Conservation (phyloP, 53 echinoderm and acorn worm genomes). For the Crossaster papposus region DNA sequence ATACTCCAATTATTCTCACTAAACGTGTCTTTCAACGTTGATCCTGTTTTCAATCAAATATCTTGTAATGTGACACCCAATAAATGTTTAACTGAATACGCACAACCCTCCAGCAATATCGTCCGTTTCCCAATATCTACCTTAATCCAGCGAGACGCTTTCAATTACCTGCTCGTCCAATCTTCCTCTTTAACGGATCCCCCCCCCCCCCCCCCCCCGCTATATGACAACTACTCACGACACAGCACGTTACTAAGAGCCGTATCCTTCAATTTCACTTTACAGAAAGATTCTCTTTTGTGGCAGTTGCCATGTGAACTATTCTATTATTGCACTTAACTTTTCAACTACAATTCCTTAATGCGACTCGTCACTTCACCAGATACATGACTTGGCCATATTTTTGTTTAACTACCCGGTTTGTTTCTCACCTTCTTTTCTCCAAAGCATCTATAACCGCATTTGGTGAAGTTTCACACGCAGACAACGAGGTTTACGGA, state of each 20-base stretch:
- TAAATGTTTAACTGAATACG: not conserved
- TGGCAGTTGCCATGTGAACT: not conserved
- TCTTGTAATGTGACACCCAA: not conserved
- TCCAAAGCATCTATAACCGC: not conserved
- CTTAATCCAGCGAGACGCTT: not conserved
- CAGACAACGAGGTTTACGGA: too few species aligned
- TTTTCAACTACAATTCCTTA: not conserved
- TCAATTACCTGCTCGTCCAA: not conserved
- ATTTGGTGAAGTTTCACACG: not conserved
- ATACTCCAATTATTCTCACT: too few species aligned
- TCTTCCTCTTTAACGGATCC: not conserved
- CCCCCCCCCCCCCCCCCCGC: not conserved
- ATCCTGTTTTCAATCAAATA: not conserved
- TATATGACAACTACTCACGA: not conserved
- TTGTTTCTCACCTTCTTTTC: not conserved
- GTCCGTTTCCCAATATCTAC: not conserved
- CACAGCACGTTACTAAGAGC: not conserved
- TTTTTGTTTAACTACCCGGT: not conserved
- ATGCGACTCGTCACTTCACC: not conserved
- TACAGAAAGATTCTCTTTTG: not conserved
- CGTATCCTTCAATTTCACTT: not conserved
- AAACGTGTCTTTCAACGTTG: too few species aligned
- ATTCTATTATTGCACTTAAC: not conserved
- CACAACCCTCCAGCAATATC: not conserved
- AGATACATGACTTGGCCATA: not conserved